Conservation (phyloP, 2,797 vertebrate species). For the Threskiornis aethiopicus region DNA sequence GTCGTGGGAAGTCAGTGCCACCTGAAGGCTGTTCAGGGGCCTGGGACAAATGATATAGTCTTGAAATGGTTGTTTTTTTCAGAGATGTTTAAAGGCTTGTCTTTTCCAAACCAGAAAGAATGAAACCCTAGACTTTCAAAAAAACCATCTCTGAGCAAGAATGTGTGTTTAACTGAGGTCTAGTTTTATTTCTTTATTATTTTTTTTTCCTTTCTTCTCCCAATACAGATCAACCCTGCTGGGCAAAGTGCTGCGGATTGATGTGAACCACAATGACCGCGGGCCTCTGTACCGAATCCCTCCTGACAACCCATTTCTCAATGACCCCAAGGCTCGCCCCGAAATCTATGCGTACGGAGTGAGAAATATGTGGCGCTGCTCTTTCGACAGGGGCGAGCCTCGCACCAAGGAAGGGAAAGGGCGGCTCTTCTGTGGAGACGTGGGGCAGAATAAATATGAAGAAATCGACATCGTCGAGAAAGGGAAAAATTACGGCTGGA, state of each 20-base stretch:
- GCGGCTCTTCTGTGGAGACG: constrained; percentile 93
- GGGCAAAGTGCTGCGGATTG: constrained; percentile 92
- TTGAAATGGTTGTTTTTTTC: background rate
- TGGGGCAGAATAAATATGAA: constrained; percentile 95
- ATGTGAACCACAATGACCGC: constrained; percentile 83
- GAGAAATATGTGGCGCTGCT: constrained; percentile 98
- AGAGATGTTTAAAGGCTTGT: background rate
- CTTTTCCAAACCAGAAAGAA: background rate
- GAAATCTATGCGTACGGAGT: constrained; percentile 91
- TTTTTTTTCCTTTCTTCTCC: background rate
- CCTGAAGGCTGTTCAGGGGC: background rate
- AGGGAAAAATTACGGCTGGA: constrained; percentile 94
- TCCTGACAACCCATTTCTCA: constrained; percentile 87
- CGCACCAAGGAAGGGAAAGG: constrained; percentile 85
- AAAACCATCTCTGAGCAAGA: background rate
- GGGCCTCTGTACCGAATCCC: constrained; percentile 88
- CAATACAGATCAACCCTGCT: constrained; percentile 85
- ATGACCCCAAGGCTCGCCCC: constrained; percentile 79
- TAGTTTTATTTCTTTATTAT: background rate
- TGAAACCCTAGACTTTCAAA: background rate
- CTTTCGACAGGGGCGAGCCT: constrained; percentile 89
- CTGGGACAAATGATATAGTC: background rate
- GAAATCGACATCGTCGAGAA: constrained; percentile 92
- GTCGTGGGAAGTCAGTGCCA: background rate
- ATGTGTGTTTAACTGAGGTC: background rate